A percentile compares a stretch with the other conserved stretches of the same genome.
Conservation (phyloP, 2,888 invertebrate species). For the Ophion slaviceki region DNA sequence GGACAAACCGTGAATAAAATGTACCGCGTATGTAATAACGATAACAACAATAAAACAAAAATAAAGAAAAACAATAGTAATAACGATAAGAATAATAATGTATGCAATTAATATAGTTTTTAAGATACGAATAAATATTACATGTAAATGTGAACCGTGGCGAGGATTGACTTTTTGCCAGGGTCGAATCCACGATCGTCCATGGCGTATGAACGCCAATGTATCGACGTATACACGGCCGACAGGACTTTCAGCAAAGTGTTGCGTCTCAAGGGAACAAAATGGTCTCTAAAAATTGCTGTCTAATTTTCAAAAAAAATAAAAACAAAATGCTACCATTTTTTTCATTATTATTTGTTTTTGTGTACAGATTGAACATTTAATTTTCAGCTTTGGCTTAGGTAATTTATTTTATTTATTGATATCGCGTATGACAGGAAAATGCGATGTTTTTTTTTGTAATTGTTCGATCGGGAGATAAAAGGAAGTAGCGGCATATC, state of each 20-base stretch:
- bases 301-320: too few relatives aligned
- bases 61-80: conserved; percentile 39
- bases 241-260: too few relatives aligned
- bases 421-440: neutral
- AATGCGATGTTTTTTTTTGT: neutral
- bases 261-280: too few relatives aligned
- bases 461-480: neutral
- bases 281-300: too few relatives aligned
- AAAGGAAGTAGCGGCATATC: neutral
- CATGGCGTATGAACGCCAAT: neutral
- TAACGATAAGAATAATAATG: conserved; percentile 46
- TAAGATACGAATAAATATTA: conserved; percentile 53
- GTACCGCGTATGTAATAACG: conserved; percentile 40
- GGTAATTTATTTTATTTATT: neutral
- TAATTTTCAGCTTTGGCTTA: neutral
- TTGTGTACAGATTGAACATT: neutral
- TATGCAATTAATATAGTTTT: conserved; percentile 63
- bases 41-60: conserved; percentile 29
- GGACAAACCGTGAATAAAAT: conserved; percentile 31
- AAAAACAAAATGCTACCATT: too few relatives aligned
- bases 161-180: conserved; percentile 19
- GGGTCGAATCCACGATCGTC: neutral
- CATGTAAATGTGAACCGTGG: conserved; percentile 31
- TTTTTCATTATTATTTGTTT: neutral
- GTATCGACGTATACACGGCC: too few relatives aligned